A percentile compares a stretch with the other conserved stretches of the same genome.
Evolutionary conservation across 2,888 invertebrate genomes (phyloP).

Genomic region (Melinaea marsaeus): DNA sequence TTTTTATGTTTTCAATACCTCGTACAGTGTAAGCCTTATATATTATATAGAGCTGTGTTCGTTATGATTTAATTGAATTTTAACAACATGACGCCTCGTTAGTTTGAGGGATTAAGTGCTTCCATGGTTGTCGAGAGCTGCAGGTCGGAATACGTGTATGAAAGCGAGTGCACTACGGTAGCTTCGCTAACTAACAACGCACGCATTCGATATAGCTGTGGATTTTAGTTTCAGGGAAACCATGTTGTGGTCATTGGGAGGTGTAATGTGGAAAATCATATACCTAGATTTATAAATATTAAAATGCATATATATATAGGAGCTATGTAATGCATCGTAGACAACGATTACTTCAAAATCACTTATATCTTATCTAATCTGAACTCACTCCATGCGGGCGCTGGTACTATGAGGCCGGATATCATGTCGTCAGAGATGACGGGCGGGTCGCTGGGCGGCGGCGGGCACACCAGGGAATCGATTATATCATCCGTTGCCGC

Average conservation of each 20-base stretch:
- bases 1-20: background rate
- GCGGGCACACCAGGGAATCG: constrained; percentile 96
- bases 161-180: constrained; percentile 16
- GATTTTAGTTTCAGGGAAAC: constrained; percentile 18
- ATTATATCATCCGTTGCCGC: constrained; percentile 97
- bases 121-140: constrained; percentile 25
- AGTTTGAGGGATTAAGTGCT: constrained; percentile 34
- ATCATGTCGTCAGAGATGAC: constrained; percentile 97
- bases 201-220: constrained; percentile 12
- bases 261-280: constrained; percentile 2
- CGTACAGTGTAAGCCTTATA: background rate
- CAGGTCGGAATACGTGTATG: constrained; percentile 25
- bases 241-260: constrained; percentile 7
- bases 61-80: constrained; percentile 37
- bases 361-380: too few species aligned
- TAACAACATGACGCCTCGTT: constrained; percentile 36
- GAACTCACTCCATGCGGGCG: constrained; percentile 94
- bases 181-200: constrained; percentile 14
- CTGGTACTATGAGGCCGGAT: constrained; percentile 96
- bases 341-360: too few species aligned
- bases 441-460: constrained; percentile 95
- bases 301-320: too few species aligned
- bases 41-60: constrained; percentile 23
- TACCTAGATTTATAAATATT: background rate
- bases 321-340: too few species aligned